Evolutionary conservation across 2,888 invertebrate genomes (phyloP), one percentile per base, ranked within the genome.

Genomic region (Hyposoter dolosus): DNA sequence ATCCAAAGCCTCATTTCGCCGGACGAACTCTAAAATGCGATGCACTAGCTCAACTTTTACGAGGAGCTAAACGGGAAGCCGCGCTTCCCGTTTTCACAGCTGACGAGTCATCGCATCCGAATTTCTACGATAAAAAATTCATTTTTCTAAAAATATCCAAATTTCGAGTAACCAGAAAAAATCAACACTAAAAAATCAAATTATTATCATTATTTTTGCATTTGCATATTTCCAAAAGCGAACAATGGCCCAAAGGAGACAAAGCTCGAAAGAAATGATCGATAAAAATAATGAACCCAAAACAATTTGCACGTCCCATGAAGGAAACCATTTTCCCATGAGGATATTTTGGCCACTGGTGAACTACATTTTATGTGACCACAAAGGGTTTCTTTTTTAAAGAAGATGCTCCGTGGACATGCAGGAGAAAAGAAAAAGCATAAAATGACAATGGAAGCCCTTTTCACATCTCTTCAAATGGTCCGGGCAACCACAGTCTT

Each of bases 1-100:
- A 93, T 93, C 92, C 91, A 89, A 90, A 92, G 91, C 90, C 92
- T 91, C 91, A 89, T 91, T 92, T 90, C 85, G 86, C 81, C 89
- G 71, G 79, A 80, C 83, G 45, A 71, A 45, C 35, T 32, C 35
- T 53, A 60, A 60, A 40, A 47, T 63, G 56, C 60, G 60, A 56
- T 69, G 50, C 79, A 40, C 75, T 28, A n/a, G 60, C 65, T 65
- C 19, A 47, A 32, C 28, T 40, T 60, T 56, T 15, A n/a, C 53
- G 68, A 23, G 17, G 43, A 78, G 53, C 68, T 66, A 56, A 78
- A 68, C 53, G 66, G 66, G 23, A 53, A 68, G 65, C 53, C 56
- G 4, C 28, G 68, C 75, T 75, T 68, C 47, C 56, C 74, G 74
- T 74, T 75, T 75, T 43, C 53, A 74, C 81, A 81, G 81, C 75